Evolutionary conservation across 2,888 invertebrate genomes (phyloP), one percentile per base, ranked within the genome.

Genomic region (Parochlus steinenii): DNA sequence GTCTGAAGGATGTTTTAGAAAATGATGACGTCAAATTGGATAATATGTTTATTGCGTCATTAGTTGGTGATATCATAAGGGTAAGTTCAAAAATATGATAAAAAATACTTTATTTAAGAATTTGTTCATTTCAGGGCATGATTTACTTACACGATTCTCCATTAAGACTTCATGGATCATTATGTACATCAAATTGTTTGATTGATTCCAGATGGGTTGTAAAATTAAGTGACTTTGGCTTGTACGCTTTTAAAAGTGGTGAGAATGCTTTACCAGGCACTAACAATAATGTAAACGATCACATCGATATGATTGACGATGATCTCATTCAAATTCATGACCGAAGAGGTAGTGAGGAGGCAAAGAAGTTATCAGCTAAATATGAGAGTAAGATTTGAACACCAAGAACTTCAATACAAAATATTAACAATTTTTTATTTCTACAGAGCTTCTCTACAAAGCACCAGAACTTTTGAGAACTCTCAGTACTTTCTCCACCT

Each of bases 201-300:
- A 85, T 93, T 39, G 92, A 93, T 61, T 87, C 89, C 17, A 71
- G 92, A 19, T 92, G 90, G 90, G 89, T 92, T 39, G 79, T 92
- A 31, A 89, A 95, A 56, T 64, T 92, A 19, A 71, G 89, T 2
- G 92, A 92, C 62, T 92, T 89, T 51, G 92, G 92, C 2, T 65
- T 92, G 29, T 73, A 78, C 44, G 83, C 87, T 51, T 87, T 92
- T 54, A 75, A 86, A 48, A 69, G 69, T 43, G 81, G 76, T 10
- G 32, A 32, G 16, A 31, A 15, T 11, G 16, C 18, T 20, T n/a
- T n/a, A n/a, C n/a, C n/a, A n/a, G 31, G 31, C 15, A 11, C 11
- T 8, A 30, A 35, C 20, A 35, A 34, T 23, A 33, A 33, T 16
- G 15, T 29, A 7, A 22, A 12, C 12, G 30, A 36, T 10, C 23